Evolutionary conservation across 2,797 vertebrate genomes (phyloP), one percentile per base, ranked within the genome.

Genomic region (Enteromius thamalakanensis): DNA sequence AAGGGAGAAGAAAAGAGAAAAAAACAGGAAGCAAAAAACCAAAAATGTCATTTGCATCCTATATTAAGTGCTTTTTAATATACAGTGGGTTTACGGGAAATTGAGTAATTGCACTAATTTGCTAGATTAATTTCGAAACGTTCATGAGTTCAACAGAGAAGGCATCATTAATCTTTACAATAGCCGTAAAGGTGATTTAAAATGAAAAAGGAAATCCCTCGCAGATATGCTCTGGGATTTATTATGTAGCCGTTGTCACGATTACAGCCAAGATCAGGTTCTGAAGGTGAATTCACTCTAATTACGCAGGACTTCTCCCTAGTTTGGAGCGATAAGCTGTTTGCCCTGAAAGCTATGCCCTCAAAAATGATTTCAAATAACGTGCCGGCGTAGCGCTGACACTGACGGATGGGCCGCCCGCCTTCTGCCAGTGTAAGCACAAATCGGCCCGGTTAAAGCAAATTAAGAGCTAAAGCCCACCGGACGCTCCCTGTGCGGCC

Each of bases 291-390:
- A 97, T 97, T 95, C 96, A 96, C 94, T 94, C 93, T 96, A 97
- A 97, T 98, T 97, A 97, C 96, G 97, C 95, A 96, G 95, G 95
- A 96, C 95, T 93, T 93, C 95, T 94, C 82, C 94, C 95, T 96
- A 96, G 95, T 96, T 96, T 95, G 95, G 89, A 95, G 94, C 93
- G 94, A 94, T 94, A 94, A 96, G 96, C 94, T 95, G 95, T 94
- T 95, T 93, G 95, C 95, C 95, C 96, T 95, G 94, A 94, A 93
- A 93, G 94, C 95, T 94, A 91, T 95, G 93, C 93, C 93, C 94
- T 94, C 94, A 95, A 95, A 97, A 97, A 97, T 95, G 94, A 97
- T 97, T 97, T 97, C 92, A 96, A 95, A 95, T 97, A 97, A 97
- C 96, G 96, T 97, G 95, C 92, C 94, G 92, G n/a, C 86, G 91